A percentile compares a stretch with the other conserved stretches of the same genome.
Evolutionary conservation across 1,140 invertebrate genomes (phyloP).

Genomic region (Medauroidea extradentata): DNA sequence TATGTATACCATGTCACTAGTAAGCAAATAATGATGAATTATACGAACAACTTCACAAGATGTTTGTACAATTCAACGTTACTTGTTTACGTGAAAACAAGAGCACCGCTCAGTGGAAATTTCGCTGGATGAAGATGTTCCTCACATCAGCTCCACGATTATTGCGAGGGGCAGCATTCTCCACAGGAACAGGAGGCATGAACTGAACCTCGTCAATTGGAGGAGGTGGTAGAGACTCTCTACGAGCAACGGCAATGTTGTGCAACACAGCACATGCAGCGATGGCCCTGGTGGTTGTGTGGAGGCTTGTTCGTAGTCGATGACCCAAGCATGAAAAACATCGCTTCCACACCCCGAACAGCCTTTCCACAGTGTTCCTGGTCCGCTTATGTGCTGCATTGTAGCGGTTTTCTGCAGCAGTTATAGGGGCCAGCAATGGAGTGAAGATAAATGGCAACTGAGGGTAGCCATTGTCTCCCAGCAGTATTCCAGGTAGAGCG

Average conservation of each 20-base stretch:
- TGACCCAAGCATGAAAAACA: constrained; percentile 39
- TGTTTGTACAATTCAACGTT: too few species aligned
- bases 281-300: constrained; percentile 30
- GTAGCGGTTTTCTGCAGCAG: constrained; percentile 19
- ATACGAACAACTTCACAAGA: too few species aligned
- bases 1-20: too few species aligned
- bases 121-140: too few species aligned
- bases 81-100: too few species aligned
- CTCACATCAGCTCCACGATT: too few species aligned
- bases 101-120: too few species aligned
- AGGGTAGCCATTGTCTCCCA: constrained; percentile 26
- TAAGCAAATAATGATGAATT: too few species aligned
- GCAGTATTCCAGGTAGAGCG: constrained; percentile 1
- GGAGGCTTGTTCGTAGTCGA: constrained; percentile 25
- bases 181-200: too few species aligned
- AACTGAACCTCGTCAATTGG: too few species aligned
- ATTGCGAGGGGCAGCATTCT: too few species aligned
- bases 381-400: constrained; percentile 31
- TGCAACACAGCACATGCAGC: constrained; percentile 40
- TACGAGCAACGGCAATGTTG: constrained; percentile 29
- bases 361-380: constrained; percentile 28
- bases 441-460: constrained; percentile 22
- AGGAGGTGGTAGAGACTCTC: neutral
- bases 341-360: constrained; percentile 28
- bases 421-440: constrained; percentile 19